Evolutionary conservation across 2,888 invertebrate species (phyloP).

Genomic region (Seira sanloemensis): DNA sequence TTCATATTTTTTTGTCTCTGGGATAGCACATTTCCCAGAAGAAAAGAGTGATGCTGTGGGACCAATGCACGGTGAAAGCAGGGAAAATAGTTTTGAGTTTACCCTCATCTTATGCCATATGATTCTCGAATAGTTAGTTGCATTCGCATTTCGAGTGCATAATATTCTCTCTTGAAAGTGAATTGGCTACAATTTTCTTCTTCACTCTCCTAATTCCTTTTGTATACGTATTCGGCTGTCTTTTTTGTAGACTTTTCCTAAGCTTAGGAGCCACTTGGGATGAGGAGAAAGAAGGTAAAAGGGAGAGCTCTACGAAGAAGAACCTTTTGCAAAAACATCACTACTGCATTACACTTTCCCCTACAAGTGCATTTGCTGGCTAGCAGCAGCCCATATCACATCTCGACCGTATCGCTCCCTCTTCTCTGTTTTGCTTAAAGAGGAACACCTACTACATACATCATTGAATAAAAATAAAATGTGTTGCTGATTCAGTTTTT

Average conservation of each 20-base stretch:
- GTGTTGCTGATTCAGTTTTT: background rate
- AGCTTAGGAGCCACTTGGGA: conserved; percentile 44
- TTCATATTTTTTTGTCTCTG: background rate
- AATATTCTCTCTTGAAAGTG: conserved; percentile 12
- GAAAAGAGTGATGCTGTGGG: background rate
- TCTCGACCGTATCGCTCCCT: conserved; percentile 12
- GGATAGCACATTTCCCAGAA: too few species aligned
- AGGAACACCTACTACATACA: background rate
- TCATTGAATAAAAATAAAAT: conserved; percentile 16
- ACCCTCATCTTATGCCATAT: background rate
- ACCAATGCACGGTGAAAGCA: too few species aligned
- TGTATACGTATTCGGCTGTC: background rate
- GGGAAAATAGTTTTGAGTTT: too few species aligned
- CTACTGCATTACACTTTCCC: conserved; percentile 16
- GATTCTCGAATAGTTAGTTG: background rate
- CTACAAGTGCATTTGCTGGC: conserved; percentile 35
- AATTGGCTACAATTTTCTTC: conserved; percentile 45
- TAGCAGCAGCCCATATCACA: conserved; percentile 18
- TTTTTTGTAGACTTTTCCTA: background rate
- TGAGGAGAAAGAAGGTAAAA: conserved; percentile 31
- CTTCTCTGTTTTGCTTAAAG: background rate
- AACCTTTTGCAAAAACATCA: background rate
- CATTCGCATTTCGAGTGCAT: too few species aligned
- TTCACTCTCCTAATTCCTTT: conserved; percentile 23
- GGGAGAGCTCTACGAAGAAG: background rate